phyloP scores from a whole-genome alignment of 2,113 vertebrate genomes.

The Nanger granti region DNA sequence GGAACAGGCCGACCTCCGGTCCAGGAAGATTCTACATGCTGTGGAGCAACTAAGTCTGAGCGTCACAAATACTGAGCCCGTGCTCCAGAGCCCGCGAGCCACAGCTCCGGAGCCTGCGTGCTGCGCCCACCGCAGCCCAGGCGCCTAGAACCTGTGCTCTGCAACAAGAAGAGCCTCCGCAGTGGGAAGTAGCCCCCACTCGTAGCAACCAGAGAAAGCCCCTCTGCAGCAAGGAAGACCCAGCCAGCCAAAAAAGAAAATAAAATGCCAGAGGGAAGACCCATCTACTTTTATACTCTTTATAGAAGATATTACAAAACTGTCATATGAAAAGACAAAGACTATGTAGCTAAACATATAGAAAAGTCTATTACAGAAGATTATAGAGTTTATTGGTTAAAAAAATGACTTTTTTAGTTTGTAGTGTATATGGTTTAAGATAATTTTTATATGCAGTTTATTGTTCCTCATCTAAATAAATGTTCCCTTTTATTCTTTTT shows the following conservation, averaged over 20 bases:
- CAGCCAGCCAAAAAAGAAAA: neutral
- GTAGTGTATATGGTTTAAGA: neutral
- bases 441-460: neutral
- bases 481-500: neutral
- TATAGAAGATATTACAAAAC: neutral
- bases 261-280: neutral
- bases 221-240: neutral
- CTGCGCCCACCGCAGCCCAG: too few species aligned
- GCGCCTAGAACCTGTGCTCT: fast-evolving
- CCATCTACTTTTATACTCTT: neutral
- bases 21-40: too few species aligned
- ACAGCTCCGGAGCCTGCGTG: neutral
- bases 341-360: neutral
- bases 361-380: neutral
- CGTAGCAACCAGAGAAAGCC: neutral
- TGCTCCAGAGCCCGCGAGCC: too few species aligned
- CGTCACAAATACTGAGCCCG: too few species aligned
- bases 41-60: too few species aligned
- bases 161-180: fast-evolving
- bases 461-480: neutral
- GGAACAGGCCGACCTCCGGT: too few species aligned
- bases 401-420: neutral
- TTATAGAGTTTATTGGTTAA: neutral
- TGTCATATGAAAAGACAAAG: neutral
- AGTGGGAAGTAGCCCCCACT: neutral